phyloP scores from a whole-genome alignment of 2,888 invertebrate genomes.

The Bimastos eiseni region DNA sequence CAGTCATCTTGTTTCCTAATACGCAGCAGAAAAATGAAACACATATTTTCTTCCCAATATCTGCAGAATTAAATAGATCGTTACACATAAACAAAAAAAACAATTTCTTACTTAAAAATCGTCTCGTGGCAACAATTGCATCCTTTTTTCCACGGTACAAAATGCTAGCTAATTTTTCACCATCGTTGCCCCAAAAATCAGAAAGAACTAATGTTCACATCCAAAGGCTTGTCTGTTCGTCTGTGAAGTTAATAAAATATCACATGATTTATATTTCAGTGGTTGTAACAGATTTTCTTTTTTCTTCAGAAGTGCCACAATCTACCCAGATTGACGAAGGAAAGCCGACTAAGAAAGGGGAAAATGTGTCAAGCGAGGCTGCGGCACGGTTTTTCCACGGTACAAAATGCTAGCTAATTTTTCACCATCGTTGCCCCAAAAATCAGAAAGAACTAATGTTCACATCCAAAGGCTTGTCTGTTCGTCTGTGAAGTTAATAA shows the following conservation, averaged over 20 bases:
- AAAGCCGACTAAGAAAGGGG: too few species aligned
- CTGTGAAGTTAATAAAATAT: not conserved
- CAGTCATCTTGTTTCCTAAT: not conserved
- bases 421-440: not conserved
- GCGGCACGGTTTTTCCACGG: constrained; percentile 10
- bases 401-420: not conserved
- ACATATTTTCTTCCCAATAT: too few species aligned
- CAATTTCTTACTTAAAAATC: constrained; percentile 4
- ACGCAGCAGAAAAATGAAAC: not conserved
- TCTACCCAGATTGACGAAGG: too few species aligned
- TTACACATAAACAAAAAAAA: not conserved
- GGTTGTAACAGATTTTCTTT: not conserved
- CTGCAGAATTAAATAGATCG: too few species aligned
- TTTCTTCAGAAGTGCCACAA: too few species aligned
- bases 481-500: not conserved
- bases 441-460: too few species aligned
- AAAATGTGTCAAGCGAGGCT: too few species aligned
- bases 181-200: not conserved
- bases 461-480: too few species aligned
- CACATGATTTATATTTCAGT: too few species aligned
- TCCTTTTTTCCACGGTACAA: constrained; percentile 8
- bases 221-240: too few species aligned
- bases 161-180: not conserved
- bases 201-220: too few species aligned
- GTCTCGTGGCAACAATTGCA: not conserved